phyloP scores from a whole-genome alignment of 2,113 vertebrate genomes.

The Lates calcarifer region DNA sequence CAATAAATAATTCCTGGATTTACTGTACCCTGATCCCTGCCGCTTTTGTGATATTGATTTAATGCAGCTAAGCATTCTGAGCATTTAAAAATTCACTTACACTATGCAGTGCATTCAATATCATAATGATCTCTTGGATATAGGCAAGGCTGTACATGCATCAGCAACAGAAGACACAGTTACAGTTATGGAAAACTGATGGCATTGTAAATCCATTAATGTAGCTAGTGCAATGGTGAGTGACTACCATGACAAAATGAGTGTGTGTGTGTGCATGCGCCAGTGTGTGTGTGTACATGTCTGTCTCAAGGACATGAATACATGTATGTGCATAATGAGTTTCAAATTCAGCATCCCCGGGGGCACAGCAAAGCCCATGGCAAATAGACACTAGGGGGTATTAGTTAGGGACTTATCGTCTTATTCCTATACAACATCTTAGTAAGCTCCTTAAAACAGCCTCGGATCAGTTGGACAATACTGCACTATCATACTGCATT shows the following conservation, averaged over 20 bases:
- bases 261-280: not conserved
- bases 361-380: constrained; percentile 56
- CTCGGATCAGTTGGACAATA: constrained; percentile 77
- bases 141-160: constrained; percentile 16
- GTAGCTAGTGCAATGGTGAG: not conserved
- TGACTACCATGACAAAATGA: not conserved
- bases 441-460: constrained; percentile 77
- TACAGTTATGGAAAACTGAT: constrained; percentile 50
- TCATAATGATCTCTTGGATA: constrained; percentile 55
- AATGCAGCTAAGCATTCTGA: constrained; percentile 68
- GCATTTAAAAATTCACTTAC: constrained; percentile 72
- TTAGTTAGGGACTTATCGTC: constrained; percentile 78
- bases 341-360: constrained; percentile 38
- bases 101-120: constrained; percentile 46
- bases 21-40: constrained; percentile 72
- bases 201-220: constrained; percentile 50
- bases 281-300: constrained; percentile 25
- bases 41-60: constrained; percentile 81
- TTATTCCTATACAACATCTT: constrained; percentile 74
- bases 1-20: constrained; percentile 82
- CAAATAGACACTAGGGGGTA: constrained; percentile 65
- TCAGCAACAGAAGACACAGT: constrained; percentile 40
- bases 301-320: constrained; percentile 46
- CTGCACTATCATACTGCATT: constrained; percentile 66
- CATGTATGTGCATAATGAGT: constrained; percentile 66